Evolutionary conservation across 92 coral and sea anemone species (phyloP), one percentile per base, ranked within the genome.

Genomic region (Zoanthus gigantus): DNA sequence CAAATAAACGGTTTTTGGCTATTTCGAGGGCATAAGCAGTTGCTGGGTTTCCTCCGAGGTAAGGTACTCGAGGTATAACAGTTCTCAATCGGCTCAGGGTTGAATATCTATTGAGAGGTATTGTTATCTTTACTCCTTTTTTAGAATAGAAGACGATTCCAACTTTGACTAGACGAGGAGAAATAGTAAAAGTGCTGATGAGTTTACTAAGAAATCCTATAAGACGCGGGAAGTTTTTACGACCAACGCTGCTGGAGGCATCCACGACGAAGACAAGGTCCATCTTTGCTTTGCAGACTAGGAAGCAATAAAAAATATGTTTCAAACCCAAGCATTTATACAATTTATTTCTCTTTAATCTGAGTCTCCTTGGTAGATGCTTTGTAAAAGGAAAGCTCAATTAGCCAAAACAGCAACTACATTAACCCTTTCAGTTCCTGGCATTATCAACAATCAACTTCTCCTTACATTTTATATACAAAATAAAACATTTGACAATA

Each of bases 211-310:
- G 18, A 81, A 94, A 94, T 44, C 76, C 79, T 83, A 83, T 94
- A 0, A 92, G 81, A 42, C 71, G 85, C 15, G 74, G 53, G 87
- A 94, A 90, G 53, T 86, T 79, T 73, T 83, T 83, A 23, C 78
- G 84, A 4, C 90, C 90, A 37, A 88, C 82, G 28, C 75, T 84
- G 32, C 92, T 78, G 16, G 94, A 95, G n/a, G 94, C 92, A 77
- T 96, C 98, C 54, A 96, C 84, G 42, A 96, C 92, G 28, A 96
- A 94, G 18, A 78, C 96, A 72, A 96, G 78, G 77, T 96, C 98
- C 90, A 88, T 46, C 79, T 91, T 89, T 31, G 93, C 90, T 61
- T 90, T 88, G 48, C 97, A 94, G 57, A 94, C 97, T 94, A 76
- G 15, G 47, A 74, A 44, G 7, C 8, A 67, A 32, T 4, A 34